A percentile compares a stretch with the other conserved stretches of the same genome.
Evolutionary conservation across 2,113 vertebrate genomes (phyloP).

Genomic region (Lates calcarifer): DNA sequence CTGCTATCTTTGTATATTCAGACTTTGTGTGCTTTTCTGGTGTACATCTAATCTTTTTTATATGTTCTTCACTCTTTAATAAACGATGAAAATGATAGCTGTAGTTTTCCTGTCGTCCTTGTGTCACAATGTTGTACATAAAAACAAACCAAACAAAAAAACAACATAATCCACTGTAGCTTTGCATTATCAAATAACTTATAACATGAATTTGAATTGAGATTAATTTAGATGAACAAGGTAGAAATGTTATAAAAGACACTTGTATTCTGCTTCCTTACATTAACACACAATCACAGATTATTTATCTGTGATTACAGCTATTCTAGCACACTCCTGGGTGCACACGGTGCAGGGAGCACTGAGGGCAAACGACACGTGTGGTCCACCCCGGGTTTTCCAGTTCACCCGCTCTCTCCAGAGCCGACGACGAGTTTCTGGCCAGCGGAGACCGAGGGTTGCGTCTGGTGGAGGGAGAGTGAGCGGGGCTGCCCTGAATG

Average conservation of each 20-base stretch:
- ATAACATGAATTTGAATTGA: background rate
- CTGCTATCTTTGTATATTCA: background rate
- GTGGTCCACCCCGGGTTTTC: constrained; percentile 81
- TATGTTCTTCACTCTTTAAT: too few species aligned
- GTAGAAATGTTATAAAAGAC: background rate
- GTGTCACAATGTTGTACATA: background rate
- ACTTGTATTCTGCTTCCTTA: background rate
- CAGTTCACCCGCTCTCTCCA: constrained; percentile 49
- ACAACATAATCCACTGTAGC: background rate
- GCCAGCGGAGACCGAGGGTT: constrained; percentile 73
- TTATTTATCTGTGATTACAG: background rate
- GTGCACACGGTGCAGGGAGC: background rate
- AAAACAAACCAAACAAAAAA: background rate
- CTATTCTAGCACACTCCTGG: background rate
- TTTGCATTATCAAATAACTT: background rate
- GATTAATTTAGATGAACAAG: background rate
- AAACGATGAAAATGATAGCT: too few species aligned
- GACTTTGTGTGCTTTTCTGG: background rate
- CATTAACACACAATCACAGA: background rate
- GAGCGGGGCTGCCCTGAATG: constrained; percentile 78
- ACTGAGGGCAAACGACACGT: background rate
- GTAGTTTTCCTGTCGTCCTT: too few species aligned
- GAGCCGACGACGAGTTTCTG: constrained; percentile 61
- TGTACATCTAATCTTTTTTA: too few species aligned
- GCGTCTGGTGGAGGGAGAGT: constrained; percentile 80